These are phyloP conservation scores for Eulemur rufifrons DNA, from an alignment of 2,113 vertebrate genomes.

Conservation along the genomic window DNA sequence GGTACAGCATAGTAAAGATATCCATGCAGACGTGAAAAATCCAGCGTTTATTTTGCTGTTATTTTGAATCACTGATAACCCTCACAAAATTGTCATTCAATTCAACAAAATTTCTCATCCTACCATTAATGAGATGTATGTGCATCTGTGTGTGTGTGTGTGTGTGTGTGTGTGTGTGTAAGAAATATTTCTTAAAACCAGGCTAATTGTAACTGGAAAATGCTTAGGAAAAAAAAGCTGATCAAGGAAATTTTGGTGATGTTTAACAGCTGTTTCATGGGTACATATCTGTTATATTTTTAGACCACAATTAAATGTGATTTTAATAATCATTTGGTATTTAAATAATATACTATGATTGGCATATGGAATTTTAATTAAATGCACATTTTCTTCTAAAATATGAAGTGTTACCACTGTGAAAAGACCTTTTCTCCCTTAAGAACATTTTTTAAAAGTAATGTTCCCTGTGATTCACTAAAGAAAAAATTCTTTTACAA, in stretches of 20 bases:
- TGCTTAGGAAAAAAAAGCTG: conserved; percentile 44
- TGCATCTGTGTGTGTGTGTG: not conserved
- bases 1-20: not conserved
- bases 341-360: conserved; percentile 74
- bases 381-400: conserved; percentile 76
- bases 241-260: conserved; percentile 67
- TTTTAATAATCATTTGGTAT: conserved; percentile 75
- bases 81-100: not conserved
- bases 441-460: conserved; percentile 56
- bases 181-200: conserved; percentile 38
- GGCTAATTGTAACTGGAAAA: conserved; percentile 59
- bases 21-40: not conserved
- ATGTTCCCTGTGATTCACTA: conserved; percentile 42
- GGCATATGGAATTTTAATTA: conserved; percentile 78
- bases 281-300: conserved; percentile 68
- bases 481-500: conserved; percentile 44
- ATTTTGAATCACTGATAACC: not conserved
- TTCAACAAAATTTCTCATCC: conserved; percentile 18
- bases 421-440: conserved; percentile 64
- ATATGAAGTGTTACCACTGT: conserved; percentile 63
- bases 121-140: not conserved
- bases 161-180: not conserved
- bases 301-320: conserved; percentile 72
- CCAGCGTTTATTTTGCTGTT: not conserved
- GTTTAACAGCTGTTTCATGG: conserved; percentile 67